Conservation (phyloP, 37 sponge, comb jelly and placozoan genomes). For the Haliclona indistincta region DNA sequence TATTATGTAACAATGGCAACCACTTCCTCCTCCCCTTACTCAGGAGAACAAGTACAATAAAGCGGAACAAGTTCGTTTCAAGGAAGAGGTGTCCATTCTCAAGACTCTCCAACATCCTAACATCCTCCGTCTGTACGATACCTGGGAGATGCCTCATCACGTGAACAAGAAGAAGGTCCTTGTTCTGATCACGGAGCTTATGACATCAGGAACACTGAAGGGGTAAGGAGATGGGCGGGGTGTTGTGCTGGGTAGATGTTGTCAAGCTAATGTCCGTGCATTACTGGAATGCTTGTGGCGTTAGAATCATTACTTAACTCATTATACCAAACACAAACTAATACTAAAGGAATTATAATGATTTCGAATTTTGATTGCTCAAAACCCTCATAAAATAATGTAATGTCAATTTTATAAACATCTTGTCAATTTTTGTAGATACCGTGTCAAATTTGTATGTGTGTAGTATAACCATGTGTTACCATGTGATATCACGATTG, state of each 20-base stretch:
- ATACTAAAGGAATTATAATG: no score
- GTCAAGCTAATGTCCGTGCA: background rate
- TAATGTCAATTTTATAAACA: no score
- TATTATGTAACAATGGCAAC: background rate
- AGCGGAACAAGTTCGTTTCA: constrained; percentile 85
- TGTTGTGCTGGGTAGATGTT: background rate
- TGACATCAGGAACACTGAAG: constrained; percentile 98
- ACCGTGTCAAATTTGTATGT: no score
- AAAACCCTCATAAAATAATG: no score
- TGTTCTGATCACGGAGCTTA: constrained; percentile 93
- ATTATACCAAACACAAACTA: no score
- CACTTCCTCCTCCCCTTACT: background rate
- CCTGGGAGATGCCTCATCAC: constrained; percentile 55
- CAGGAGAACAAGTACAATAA: constrained; percentile 80
- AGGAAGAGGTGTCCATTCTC: constrained; percentile 91
- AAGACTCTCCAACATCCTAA: constrained; percentile 96
- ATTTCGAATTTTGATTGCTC: no score
- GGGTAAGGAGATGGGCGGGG: constrained; percentile 55
- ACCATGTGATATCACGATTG: no score
- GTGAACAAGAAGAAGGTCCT: constrained; percentile 64
- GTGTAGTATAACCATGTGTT: no score
- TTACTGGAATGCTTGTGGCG: background rate
- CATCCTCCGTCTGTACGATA: constrained; percentile 93
- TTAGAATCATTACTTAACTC: no score
- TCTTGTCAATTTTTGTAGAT: no score